phyloP scores from a whole-genome alignment of 2,888 invertebrate species.

The Galeruca laticollis region DNA sequence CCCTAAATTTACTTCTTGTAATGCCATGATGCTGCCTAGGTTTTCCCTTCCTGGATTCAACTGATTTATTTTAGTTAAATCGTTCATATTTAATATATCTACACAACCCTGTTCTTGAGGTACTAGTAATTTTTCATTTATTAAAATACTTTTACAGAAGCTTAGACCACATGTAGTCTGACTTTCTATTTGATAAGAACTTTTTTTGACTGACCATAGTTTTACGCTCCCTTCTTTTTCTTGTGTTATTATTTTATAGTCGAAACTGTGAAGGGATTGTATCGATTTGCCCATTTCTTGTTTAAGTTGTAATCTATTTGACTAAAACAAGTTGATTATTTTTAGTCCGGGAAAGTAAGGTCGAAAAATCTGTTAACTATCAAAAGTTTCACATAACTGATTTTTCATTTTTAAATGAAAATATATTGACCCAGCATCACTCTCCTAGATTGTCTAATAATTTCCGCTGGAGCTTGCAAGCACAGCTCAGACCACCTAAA shows the following conservation, averaged over 20 bases:
- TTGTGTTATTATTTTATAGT: conserved; percentile 77
- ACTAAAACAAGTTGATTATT: no score
- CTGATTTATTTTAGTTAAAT: conserved; percentile 62
- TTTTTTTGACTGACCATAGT: conserved; percentile 73
- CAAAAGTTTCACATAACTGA: no score
- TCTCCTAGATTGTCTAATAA: no score
- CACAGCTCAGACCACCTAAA: no score
- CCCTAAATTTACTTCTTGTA: conserved; percentile 68
- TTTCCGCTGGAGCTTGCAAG: no score
- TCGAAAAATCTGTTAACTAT: no score
- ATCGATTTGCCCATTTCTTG: conserved; percentile 76
- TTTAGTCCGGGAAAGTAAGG: no score
- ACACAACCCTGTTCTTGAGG: conserved; percentile 73
- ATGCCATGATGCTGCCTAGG: conserved; percentile 76
- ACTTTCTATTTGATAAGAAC: conserved; percentile 71
- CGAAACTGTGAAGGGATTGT: conserved; percentile 73
- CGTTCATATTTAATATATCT: conserved; percentile 66
- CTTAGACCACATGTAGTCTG: conserved; percentile 75
- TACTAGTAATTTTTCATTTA: conserved; percentile 73
- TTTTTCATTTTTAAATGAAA: no score
- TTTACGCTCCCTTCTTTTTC: conserved; percentile 80
- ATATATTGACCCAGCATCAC: no score
- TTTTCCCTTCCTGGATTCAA: conserved; percentile 66
- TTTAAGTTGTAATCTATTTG: conserved; percentile 77
- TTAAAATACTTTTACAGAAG: conserved; percentile 77